phyloP scores from a whole-genome alignment of 2,888 invertebrate species.

The Vandiemenella viatica region DNA sequence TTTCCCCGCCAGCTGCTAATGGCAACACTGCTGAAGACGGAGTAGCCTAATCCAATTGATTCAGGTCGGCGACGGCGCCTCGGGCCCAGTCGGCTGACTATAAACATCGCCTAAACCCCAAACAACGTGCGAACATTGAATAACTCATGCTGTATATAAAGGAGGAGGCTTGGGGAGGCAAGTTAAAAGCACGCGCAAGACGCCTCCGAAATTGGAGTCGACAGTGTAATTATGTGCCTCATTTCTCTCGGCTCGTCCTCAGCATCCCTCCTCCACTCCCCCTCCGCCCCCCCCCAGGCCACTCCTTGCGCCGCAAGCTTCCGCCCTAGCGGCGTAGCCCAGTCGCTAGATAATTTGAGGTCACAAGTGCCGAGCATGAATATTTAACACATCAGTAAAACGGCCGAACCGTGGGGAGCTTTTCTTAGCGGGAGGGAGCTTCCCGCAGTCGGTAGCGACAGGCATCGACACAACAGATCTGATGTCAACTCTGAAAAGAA shows the following conservation, averaged over 20 bases:
- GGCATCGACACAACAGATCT: too few species aligned
- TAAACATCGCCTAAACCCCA: slow-evolving; percentile 1
- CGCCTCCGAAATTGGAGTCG: slow-evolving; percentile 14
- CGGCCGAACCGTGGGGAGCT: slow-evolving; percentile 5
- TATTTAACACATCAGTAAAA: slow-evolving; percentile 16
- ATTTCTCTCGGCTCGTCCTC: slow-evolving; percentile 13
- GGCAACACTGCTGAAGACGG: not conserved
- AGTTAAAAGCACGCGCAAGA: slow-evolving; percentile 12
- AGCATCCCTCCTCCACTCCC: slow-evolving; percentile 5
- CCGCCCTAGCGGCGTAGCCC: too few species aligned
- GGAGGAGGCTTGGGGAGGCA: slow-evolving; percentile 1
- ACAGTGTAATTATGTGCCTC: slow-evolving; percentile 17
- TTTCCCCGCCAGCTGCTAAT: not conserved
- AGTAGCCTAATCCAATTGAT: not conserved
- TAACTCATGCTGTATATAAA: slow-evolving; percentile 12
- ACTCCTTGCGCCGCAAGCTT: too few species aligned
- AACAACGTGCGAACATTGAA: slow-evolving; percentile 9
- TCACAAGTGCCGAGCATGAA: slow-evolving; percentile 16
- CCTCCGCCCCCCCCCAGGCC: too few species aligned
- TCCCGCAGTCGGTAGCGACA: too few species aligned
- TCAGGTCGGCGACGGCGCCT: not conserved
- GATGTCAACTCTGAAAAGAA: too few species aligned
- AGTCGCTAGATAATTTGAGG: slow-evolving; percentile 16
- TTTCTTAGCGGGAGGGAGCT: too few species aligned
- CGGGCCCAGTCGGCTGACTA: too few species aligned